Percentiles rank a stretch among this genome's conserved stretches.
Conservation (phyloP, 2,797 vertebrate genomes). For the Paramormyrops hopkinsi region DNA sequence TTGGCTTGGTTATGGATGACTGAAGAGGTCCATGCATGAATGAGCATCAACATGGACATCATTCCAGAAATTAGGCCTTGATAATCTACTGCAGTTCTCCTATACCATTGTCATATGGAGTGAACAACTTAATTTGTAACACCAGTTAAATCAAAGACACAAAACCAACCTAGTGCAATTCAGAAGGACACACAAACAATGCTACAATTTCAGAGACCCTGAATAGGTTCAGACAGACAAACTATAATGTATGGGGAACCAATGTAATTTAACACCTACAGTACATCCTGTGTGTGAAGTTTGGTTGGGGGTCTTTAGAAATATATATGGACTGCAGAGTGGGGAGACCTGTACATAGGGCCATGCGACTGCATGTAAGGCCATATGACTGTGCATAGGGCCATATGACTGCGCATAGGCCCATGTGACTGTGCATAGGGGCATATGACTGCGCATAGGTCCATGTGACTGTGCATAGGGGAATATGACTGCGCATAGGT, state of each 20-base stretch:
- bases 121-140: background rate
- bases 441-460: too few relatives aligned
- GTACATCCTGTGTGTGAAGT: background rate
- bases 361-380: background rate
- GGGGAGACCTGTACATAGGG: background rate
- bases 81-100: background rate
- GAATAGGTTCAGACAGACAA: background rate
- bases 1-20: conserved; percentile 14
- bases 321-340: background rate
- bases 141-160: background rate
- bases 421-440: too few relatives aligned
- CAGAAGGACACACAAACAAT: background rate
- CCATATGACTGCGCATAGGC: too few relatives aligned
- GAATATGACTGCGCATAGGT: background rate
- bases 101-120: background rate
- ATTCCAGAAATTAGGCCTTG: background rate
- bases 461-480: background rate
- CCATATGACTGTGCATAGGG: too few relatives aligned
- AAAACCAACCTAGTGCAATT: background rate
- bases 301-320: background rate
- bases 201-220: background rate
- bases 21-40: background rate
- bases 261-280: background rate
- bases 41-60: background rate
- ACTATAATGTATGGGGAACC: background rate